Conservation (phyloP, 92 coral and sea anemone genomes). For the Desmophyllum pertusum region DNA sequence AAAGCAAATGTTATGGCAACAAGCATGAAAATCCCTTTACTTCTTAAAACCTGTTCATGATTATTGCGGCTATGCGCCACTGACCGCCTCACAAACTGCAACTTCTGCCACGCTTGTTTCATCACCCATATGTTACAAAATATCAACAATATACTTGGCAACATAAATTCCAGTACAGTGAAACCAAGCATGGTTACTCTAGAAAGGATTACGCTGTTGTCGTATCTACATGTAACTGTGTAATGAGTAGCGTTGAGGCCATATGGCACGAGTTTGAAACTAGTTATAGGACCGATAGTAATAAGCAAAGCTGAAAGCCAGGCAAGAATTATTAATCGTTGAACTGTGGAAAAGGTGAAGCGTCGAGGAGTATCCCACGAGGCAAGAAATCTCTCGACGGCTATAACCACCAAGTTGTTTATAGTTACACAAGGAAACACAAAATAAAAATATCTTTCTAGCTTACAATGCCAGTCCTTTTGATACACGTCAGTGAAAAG, state of each 20-base stretch:
- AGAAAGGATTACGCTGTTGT: not conserved
- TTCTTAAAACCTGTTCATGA: not conserved
- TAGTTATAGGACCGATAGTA: not conserved
- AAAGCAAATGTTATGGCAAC: not conserved
- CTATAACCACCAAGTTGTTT: not conserved
- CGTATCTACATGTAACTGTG: not conserved
- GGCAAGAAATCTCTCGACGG: not conserved
- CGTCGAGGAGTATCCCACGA: not conserved
- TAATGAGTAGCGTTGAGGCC: not conserved
- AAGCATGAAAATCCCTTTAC: not conserved
- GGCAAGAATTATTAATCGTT: not conserved
- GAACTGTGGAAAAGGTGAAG: not conserved
- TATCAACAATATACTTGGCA: not conserved
- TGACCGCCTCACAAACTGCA: not conserved
- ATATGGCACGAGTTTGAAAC: not conserved
- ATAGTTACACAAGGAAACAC: constrained; percentile 3
- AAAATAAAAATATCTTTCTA: not conserved
- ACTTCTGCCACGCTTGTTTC: not conserved
- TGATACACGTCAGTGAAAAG: not conserved
- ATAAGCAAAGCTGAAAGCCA: not conserved
- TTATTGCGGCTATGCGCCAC: not conserved
- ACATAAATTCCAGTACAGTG: not conserved
- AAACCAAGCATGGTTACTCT: not conserved
- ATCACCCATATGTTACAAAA: not conserved
- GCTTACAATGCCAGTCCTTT: not conserved